Evolutionary conservation across 2,797 vertebrate genomes (phyloP).

Genomic region (Ceryle rudis): DNA sequence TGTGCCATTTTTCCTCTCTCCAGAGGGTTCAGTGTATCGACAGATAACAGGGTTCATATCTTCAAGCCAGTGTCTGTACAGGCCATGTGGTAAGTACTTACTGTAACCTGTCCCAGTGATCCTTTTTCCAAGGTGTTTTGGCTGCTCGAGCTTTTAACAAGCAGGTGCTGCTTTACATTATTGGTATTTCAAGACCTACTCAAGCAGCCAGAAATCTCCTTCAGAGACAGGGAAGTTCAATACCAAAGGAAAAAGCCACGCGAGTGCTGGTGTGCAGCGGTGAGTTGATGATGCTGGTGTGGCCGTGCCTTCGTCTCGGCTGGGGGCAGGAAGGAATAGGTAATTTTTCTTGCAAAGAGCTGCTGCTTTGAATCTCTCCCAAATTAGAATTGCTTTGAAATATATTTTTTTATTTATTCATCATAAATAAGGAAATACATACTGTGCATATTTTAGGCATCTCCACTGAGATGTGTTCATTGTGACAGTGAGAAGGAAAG

Average conservation of each 20-base stretch:
- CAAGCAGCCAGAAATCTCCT: neutral
- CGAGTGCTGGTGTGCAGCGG: neutral
- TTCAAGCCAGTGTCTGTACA: conserved; percentile 99
- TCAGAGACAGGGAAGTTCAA: neutral
- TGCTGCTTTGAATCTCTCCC: neutral
- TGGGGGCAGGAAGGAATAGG: neutral
- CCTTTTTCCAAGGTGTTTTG: neutral
- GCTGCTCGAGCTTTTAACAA: conserved; percentile 4
- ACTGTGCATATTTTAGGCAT: neutral
- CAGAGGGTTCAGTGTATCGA: conserved; percentile 97
- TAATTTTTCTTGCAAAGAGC: neutral
- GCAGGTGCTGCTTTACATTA: neutral
- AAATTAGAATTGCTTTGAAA: neutral
- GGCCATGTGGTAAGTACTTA: conserved; percentile 95
- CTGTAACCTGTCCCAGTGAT: neutral
- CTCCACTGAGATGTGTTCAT: neutral
- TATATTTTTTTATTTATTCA: neutral
- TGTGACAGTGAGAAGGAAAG: neutral
- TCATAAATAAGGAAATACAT: neutral
- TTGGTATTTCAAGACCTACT: neutral
- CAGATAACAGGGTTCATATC: conserved; percentile 94
- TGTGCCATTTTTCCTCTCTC: neutral
- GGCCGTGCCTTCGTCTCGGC: neutral
- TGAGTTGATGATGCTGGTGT: neutral
- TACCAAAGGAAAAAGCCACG: neutral